Percentiles rank a stretch among this genome's conserved stretches.
Conservation (phyloP, 2,113 vertebrate species). For the Penelope pileata region DNA sequence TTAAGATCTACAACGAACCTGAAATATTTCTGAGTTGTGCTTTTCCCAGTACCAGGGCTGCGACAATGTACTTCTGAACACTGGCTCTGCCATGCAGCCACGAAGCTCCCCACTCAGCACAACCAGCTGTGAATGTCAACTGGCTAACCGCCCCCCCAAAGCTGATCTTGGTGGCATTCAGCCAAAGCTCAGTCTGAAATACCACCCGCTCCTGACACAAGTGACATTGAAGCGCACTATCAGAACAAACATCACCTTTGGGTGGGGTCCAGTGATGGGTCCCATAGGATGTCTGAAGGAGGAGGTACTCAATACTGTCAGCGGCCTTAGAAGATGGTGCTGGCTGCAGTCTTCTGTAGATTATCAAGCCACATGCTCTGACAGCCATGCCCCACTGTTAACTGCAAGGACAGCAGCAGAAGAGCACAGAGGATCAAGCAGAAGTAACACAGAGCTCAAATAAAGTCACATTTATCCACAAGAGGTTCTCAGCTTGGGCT, state of each 20-base stretch:
- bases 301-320: constrained; percentile 88
- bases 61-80: neutral
- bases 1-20: neutral
- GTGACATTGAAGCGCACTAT: accelerated
- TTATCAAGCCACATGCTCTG: constrained; percentile 92
- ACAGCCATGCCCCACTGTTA: constrained; percentile 79
- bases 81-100: accelerated
- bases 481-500: accelerated
- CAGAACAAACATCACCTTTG: constrained; percentile 83
- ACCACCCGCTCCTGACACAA: neutral
- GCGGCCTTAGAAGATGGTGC: constrained; percentile 32
- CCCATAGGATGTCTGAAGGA: constrained; percentile 94
- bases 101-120: neutral
- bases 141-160: neutral
- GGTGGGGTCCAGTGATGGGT: constrained; percentile 96
- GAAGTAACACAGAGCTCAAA: neutral
- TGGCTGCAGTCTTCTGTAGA: constrained; percentile 84
- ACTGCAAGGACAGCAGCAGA: neutral
- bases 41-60: neutral
- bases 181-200: neutral
- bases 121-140: neutral
- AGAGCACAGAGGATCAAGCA: neutral
- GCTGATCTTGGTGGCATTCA: neutral
- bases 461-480: neutral
- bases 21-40: neutral